A percentile compares a stretch with the other conserved stretches of the same genome.
Evolutionary conservation across 2,888 invertebrate species (phyloP).

Genomic region (Dynastes tityus): DNA sequence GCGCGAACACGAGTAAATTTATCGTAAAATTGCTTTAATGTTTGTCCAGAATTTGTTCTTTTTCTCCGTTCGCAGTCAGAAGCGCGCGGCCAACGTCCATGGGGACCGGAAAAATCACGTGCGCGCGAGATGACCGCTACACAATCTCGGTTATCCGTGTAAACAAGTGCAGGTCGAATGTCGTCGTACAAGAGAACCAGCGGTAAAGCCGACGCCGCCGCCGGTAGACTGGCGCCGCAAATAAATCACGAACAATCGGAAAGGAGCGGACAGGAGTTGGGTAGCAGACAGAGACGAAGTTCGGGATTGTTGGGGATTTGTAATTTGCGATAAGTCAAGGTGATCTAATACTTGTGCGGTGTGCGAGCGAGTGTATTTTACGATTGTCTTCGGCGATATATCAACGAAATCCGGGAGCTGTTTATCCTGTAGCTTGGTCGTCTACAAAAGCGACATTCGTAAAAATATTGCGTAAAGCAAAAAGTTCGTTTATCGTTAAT

Average conservation of each 20-base stretch:
- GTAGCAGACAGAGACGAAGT: background rate
- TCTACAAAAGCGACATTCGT: background rate
- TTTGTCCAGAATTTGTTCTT: constrained; percentile 14
- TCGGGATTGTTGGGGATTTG: constrained; percentile 1
- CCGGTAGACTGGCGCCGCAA: constrained; percentile 29
- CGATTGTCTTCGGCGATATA: constrained; percentile 1
- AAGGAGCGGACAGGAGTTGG: background rate
- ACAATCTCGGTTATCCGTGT: constrained; percentile 42
- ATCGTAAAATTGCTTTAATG: constrained; percentile 34
- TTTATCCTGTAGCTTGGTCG: background rate
- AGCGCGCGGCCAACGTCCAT: background rate
- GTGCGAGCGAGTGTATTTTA: background rate
- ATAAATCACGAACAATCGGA: constrained; percentile 8
- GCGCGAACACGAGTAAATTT: constrained; percentile 25
- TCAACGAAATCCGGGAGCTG: background rate
- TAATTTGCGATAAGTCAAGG: constrained; percentile 29
- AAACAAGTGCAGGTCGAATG: constrained; percentile 33
- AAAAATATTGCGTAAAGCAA: too few relatives aligned
- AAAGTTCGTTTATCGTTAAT: too few relatives aligned
- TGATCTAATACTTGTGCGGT: background rate
- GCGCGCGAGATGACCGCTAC: constrained; percentile 4
- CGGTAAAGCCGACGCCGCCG: background rate
- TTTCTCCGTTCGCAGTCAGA: background rate
- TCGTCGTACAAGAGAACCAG: background rate
- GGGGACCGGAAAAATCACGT: constrained; percentile 25